These are phyloP conservation scores for Caenorhabditis macrosperma DNA, from an alignment of 2,888 invertebrate genomes.

Conservation along the genomic window DNA sequence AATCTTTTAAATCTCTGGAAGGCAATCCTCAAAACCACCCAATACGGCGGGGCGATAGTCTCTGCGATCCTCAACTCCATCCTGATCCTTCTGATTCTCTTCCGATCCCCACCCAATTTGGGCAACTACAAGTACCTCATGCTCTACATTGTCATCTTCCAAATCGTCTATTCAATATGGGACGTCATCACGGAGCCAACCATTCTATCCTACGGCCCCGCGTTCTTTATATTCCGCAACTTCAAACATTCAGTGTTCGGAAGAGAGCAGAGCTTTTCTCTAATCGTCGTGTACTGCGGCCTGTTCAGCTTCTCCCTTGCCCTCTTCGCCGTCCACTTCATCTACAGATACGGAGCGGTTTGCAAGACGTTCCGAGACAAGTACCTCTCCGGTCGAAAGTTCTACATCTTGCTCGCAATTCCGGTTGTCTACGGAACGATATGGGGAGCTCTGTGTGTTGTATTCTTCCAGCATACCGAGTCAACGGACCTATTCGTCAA, in stretches of 20 bases:
- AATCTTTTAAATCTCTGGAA: too few species aligned
- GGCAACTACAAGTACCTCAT: constrained; percentile 33
- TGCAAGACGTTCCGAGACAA: background rate
- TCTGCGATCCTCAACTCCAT: background rate
- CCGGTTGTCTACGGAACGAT: constrained; percentile 3
- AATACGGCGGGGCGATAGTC: background rate
- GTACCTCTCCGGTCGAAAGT: constrained; percentile 2
- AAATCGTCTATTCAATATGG: background rate
- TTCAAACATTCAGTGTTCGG: constrained; percentile 3
- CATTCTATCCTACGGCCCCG: background rate
- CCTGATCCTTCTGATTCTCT: constrained; percentile 13
- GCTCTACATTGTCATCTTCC: constrained; percentile 16
- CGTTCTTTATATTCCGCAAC: background rate
- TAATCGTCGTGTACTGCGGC: background rate
- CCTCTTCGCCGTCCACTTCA: constrained; percentile 25
- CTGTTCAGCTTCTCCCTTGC: constrained; percentile 32
- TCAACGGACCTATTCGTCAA: background rate
- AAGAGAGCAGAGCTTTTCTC: background rate
- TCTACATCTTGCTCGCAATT: background rate
- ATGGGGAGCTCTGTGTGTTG: background rate
- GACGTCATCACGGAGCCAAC: constrained; percentile 2
- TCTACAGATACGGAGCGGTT: constrained; percentile 15
- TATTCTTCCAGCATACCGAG: background rate
- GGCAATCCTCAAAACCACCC: background rate
- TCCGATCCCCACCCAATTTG: constrained; percentile 1